Evolutionary conservation across 2,797 vertebrate genomes (phyloP).

Genomic region (Cyprinella venusta): DNA sequence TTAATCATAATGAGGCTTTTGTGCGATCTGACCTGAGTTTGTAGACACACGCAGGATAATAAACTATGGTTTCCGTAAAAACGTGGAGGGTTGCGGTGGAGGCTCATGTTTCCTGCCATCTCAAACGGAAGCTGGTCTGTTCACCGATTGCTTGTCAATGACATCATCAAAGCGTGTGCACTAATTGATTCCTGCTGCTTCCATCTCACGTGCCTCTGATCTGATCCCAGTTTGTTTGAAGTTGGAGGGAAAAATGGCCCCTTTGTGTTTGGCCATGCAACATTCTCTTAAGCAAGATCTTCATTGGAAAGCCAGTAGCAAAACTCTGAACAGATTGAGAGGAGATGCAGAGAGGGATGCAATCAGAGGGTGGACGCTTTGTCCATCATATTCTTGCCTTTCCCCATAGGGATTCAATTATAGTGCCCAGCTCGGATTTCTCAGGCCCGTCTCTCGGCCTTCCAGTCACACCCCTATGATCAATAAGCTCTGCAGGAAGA

Average conservation of each 20-base stretch:
- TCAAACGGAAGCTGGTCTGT: slow-evolving; percentile 77
- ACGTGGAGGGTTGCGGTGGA: slow-evolving; percentile 33
- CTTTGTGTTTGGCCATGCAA: slow-evolving; percentile 48
- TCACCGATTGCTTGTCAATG: slow-evolving; percentile 77
- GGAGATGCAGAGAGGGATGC: slow-evolving; percentile 27
- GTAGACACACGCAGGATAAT: slow-evolving; percentile 17
- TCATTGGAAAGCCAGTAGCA: background rate
- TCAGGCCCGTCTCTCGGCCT: slow-evolving; percentile 54
- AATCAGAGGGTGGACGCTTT: slow-evolving; percentile 47
- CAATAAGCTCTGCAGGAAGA: slow-evolving; percentile 54
- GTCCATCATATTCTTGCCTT: slow-evolving; percentile 47
- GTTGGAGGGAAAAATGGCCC: slow-evolving; percentile 45
- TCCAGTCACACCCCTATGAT: slow-evolving; percentile 60
- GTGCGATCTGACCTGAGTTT: background rate
- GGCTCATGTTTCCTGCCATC: slow-evolving; percentile 67
- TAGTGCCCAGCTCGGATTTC: slow-evolving; percentile 56
- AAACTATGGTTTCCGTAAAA: slow-evolving; percentile 48
- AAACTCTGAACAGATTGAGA: slow-evolving; percentile 46
- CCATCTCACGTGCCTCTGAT: slow-evolving; percentile 49
- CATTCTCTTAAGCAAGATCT: slow-evolving; percentile 17
- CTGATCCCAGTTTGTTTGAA: slow-evolving; percentile 55
- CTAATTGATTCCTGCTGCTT: slow-evolving; percentile 82
- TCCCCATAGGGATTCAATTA: slow-evolving; percentile 64
- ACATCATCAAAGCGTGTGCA: slow-evolving; percentile 80
- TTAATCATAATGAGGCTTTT: background rate